These are phyloP conservation scores for Tillus elongatus DNA, from an alignment of 2,888 invertebrate species.

Conservation along the genomic window DNA sequence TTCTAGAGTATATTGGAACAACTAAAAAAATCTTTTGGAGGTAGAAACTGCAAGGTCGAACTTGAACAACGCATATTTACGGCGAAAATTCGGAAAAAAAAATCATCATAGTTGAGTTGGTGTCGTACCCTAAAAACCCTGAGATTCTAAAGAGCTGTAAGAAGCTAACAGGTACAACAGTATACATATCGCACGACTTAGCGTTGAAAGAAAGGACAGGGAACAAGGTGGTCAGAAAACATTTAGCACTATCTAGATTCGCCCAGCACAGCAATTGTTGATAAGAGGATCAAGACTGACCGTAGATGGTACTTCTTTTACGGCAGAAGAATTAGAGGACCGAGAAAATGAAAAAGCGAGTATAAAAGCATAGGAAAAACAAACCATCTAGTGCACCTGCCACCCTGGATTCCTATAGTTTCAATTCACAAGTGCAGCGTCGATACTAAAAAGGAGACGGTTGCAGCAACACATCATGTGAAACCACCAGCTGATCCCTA, in stretches of 20 bases:
- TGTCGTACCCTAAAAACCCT: background rate
- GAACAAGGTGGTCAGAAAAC: background rate
- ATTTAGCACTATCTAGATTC: background rate
- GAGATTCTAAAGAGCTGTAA: background rate
- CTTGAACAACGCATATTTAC: no score
- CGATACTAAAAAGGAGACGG: no score
- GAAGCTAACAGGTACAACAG: background rate
- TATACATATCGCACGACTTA: background rate
- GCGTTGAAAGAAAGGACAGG: background rate
- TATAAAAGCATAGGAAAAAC: no score
- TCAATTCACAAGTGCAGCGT: no score
- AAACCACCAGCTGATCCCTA: no score
- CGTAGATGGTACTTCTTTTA: background rate
- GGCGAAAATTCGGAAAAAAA: no score
- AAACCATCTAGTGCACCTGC: constrained; percentile 5
- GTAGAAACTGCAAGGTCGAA: no score
- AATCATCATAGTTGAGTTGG: no score
- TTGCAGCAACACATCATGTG: no score
- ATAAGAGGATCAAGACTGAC: constrained; percentile 4
- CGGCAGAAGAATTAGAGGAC: background rate
- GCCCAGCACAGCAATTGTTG: background rate
- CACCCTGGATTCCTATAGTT: no score
- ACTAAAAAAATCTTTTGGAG: no score
- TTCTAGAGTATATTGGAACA: no score
- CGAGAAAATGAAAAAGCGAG: background rate